phyloP scores from a whole-genome alignment of 1,140 invertebrate genomes.

The Mesaphorura yosii region DNA sequence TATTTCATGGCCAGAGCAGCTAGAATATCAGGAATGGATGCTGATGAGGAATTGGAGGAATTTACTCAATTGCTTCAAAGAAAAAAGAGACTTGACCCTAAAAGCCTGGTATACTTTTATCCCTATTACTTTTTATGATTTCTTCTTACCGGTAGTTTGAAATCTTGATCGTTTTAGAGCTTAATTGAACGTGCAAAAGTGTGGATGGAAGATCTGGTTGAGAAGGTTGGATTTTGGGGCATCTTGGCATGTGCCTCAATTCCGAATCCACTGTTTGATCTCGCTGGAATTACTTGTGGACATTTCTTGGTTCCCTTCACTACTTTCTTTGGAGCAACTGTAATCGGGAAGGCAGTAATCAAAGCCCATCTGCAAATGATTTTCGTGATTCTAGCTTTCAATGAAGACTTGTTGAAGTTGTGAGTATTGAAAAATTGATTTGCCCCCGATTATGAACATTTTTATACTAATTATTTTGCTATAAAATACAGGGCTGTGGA shows the following conservation, averaged over 20 bases:
- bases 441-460: background rate
- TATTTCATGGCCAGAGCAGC: constrained; percentile 97
- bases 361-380: constrained; percentile 99
- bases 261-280: constrained; percentile 97
- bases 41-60: constrained; percentile 62
- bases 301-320: constrained; percentile 98
- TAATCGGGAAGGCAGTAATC: constrained; percentile 95
- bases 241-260: constrained; percentile 96
- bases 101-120: constrained; percentile 37
- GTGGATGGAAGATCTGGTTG: constrained; percentile 80
- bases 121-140: background rate
- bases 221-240: constrained; percentile 91
- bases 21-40: constrained; percentile 47
- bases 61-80: constrained; percentile 57
- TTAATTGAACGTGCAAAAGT: constrained; percentile 67
- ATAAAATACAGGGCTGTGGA: constrained; percentile 19
- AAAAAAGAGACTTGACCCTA: constrained; percentile 41
- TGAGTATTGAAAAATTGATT: constrained; percentile 4
- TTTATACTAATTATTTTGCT: background rate
- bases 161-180: constrained; percentile 37
- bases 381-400: constrained; percentile 96
- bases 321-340: constrained; percentile 98
- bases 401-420: constrained; percentile 73
- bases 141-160: too few relatives aligned
- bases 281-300: constrained; percentile 97